Percentiles rank a stretch among this genome's conserved stretches.
phyloP scores from a whole-genome alignment of 2,888 invertebrate genomes.

The Harpagoxenus sublaevis region DNA sequence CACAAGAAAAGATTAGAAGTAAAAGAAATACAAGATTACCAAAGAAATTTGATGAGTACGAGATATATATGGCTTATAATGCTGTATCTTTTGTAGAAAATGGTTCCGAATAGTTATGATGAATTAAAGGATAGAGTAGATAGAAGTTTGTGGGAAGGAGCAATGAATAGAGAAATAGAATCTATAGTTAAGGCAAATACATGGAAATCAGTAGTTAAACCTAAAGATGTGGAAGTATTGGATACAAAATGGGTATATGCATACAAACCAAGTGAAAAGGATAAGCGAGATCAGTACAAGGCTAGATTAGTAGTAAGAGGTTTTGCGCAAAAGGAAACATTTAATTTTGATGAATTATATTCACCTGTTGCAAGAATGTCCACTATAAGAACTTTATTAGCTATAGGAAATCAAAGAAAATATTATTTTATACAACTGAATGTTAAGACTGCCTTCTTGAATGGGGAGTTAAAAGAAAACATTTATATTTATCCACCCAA shows the following conservation, averaged over 20 bases:
- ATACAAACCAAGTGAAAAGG: constrained; percentile 72
- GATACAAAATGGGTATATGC: constrained; percentile 28
- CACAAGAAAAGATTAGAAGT: not conserved
- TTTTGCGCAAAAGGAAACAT: constrained; percentile 74
- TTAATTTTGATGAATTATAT: constrained; percentile 77
- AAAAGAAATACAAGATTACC: constrained; percentile 33
- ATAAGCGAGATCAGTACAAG: constrained; percentile 71
- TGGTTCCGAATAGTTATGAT: not conserved
- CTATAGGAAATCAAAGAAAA: not conserved
- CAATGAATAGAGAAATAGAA: constrained; percentile 52
- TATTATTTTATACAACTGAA: not conserved
- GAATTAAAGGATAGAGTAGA: constrained; percentile 28
- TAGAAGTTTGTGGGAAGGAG: constrained; percentile 9
- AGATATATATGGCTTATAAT: not conserved
- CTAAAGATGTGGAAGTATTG: not conserved
- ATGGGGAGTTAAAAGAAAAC: not conserved
- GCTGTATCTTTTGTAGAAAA: too few relatives aligned
- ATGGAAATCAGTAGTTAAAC: constrained; percentile 27
- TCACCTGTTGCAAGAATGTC: constrained; percentile 75
- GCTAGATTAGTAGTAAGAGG: constrained; percentile 69
- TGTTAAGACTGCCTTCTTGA: not conserved
- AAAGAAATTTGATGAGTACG: constrained; percentile 33
- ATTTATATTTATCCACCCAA: constrained; percentile 61
- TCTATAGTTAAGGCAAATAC: constrained; percentile 68
- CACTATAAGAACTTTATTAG: not conserved